Conservation (phyloP, 1,140 invertebrate species). For the Anagrus nilaparvatae region DNA sequence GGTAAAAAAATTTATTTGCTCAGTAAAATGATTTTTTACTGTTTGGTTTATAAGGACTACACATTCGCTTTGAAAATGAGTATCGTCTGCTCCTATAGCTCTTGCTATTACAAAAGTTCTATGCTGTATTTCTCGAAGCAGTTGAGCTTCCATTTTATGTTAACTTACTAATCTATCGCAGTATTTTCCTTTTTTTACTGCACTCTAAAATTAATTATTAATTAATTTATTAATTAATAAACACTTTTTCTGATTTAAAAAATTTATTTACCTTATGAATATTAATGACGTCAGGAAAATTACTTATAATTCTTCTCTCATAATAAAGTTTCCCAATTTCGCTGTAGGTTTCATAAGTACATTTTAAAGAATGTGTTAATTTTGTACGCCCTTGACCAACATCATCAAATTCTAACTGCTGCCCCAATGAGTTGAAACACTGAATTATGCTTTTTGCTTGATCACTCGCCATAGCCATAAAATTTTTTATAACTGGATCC, state of each 20-base stretch:
- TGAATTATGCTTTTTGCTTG: slow-evolving; percentile 83
- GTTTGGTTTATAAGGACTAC: slow-evolving; percentile 77
- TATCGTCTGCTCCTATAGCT: slow-evolving; percentile 84
- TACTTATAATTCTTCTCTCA: slow-evolving; percentile 79
- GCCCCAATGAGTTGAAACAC: slow-evolving; percentile 71
- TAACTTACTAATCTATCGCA: slow-evolving; percentile 73
- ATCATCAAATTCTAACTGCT: slow-evolving; percentile 71
- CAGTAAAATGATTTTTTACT: slow-evolving; percentile 74
- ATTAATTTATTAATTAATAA: too few species aligned
- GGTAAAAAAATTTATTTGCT: slow-evolving; percentile 90
- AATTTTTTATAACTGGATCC: slow-evolving; percentile 74
- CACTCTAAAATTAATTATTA: slow-evolving; percentile 57
- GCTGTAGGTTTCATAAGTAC: slow-evolving; percentile 85
- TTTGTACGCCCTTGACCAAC: slow-evolving; percentile 34
- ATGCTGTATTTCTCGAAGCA: slow-evolving; percentile 68
- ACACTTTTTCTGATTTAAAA: background rate
- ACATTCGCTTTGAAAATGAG: slow-evolving; percentile 84
- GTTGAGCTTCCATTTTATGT: slow-evolving; percentile 69
- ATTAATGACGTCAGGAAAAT: slow-evolving; percentile 77
- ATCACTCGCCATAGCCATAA: slow-evolving; percentile 70
- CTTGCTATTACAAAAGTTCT: slow-evolving; percentile 86
- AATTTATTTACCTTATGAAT: slow-evolving; percentile 63
- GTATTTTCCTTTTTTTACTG: slow-evolving; percentile 81
- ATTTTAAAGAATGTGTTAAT: slow-evolving; percentile 73
- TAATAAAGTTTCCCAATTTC: slow-evolving; percentile 77